Conservation (phyloP, 53 echinoderm and acorn worm genomes). For the Echinarachnius parma region DNA sequence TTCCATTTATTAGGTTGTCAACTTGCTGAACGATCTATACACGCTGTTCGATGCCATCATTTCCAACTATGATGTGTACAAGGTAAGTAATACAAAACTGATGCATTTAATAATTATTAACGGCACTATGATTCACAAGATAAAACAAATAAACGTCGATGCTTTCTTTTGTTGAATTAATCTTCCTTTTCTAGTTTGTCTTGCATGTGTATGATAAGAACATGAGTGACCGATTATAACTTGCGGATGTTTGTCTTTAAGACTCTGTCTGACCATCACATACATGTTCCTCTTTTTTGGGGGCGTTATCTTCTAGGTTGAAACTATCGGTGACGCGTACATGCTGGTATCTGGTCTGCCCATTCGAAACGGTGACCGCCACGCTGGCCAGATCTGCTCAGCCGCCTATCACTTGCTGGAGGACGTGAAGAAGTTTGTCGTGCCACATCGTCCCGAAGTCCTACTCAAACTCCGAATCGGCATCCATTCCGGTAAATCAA, state of each 20-base stretch:
- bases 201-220: too few species aligned
- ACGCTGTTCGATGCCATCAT: conserved; percentile 95
- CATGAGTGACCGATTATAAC: too few species aligned
- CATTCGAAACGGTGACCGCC: conserved; percentile 79
- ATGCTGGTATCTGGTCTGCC: conserved; percentile 98
- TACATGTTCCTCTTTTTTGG: too few species aligned
- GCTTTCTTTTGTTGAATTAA: too few species aligned
- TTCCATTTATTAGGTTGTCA: conserved; percentile 96
- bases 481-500: conserved; percentile 95
- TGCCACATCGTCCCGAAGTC: conserved; percentile 75
- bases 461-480: conserved; percentile 87
- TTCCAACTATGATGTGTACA: conserved; percentile 97
- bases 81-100: conserved; percentile 71
- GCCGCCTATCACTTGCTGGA: conserved; percentile 84
- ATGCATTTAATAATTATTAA: too few species aligned
- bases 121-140: too few species aligned
- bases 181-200: too few species aligned
- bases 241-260: too few species aligned
- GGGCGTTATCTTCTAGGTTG: too few species aligned
- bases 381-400: conserved; percentile 83
- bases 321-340: conserved; percentile 98
- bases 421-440: conserved; percentile 61
- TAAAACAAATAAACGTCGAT: too few species aligned
- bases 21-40: conserved; percentile 91
- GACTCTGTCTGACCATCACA: too few species aligned